Base-by-base conservation (phyloP, 1,140 invertebrate genomes). In the Chymomyza costata region DNA sequence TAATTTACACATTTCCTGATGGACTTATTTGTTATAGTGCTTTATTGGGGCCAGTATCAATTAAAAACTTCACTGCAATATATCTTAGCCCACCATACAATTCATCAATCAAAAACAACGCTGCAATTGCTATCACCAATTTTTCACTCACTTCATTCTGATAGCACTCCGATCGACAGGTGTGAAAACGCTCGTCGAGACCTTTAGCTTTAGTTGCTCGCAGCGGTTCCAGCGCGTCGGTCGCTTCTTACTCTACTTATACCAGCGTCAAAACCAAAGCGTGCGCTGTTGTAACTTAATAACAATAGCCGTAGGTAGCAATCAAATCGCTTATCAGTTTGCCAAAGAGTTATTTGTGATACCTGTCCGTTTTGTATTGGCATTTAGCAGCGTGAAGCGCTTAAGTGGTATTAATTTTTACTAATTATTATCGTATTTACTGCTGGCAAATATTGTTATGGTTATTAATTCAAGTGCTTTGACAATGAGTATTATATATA, bases 401-500 rank as follows among this genome's bases (percentile, higher is more conserved):
- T 80, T 80, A 80, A 80, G 74, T 80, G 73, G 67, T 80, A 68
- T 81, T 80, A 80, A 80, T 80, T 78, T 80, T 58, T 65, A 71
- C 73, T 80, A 80, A 80, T 80, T 80, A 80, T 78, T 78, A 78
- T 78, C 71, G 73, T 71, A 55, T 78, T 71, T 78, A 78, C 71
- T 68, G 52, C 43, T 45, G 43, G 15, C 37, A 59, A 39, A 78
- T 71, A 78, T 61, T 71, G 57, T 66, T 66, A 63, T 71, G 54
- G 43, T 32, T 65, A 64, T 30, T 32, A 49, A 18, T 53, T 59
- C 62, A 66, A 76, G 71, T 70, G 65, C 32, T 34, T 28, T 46
- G 43, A n/a, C 18, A 30, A 30, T n/a, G n/a, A n/a, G n/a, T n/a
- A n/a, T n/a, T n/a, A n/a, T n/a, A n/a, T n/a, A n/a, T n/a, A n/a